Evolutionary conservation across 2,888 invertebrate species (phyloP).

Genomic region (Laothoe populi): DNA sequence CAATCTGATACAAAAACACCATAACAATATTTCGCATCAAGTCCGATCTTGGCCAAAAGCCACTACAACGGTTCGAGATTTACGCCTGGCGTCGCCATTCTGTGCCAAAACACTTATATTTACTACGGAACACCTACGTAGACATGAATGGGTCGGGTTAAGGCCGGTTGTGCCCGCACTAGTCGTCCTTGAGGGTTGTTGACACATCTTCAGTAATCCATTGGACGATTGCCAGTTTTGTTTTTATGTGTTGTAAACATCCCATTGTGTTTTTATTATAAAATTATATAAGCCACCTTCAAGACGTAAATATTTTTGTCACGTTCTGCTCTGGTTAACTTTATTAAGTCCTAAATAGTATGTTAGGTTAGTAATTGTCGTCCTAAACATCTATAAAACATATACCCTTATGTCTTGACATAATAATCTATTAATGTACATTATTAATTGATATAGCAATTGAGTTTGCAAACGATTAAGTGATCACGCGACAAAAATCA

Average conservation of each 20-base stretch:
- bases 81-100: slow-evolving; percentile 15
- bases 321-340: too few species aligned
- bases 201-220: slow-evolving; percentile 10
- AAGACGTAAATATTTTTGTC: neutral
- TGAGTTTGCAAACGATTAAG: too few species aligned
- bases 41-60: slow-evolving; percentile 7
- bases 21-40: neutral
- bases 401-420: too few species aligned
- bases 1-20: neutral
- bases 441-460: too few species aligned
- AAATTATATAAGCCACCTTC: neutral
- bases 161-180: slow-evolving; percentile 19
- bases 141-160: slow-evolving; percentile 14
- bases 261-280: neutral
- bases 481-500: too few species aligned
- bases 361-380: too few species aligned
- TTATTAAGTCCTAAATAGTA: too few species aligned
- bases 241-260: slow-evolving; percentile 9
- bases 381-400: too few species aligned
- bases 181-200: slow-evolving; percentile 21
- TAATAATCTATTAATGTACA: too few species aligned
- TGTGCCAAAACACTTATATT: slow-evolving; percentile 15
- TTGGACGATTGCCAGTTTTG: slow-evolving; percentile 5
- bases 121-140: slow-evolving; percentile 18
- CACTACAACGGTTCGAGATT: slow-evolving; percentile 2